Percentiles rank a stretch among this genome's conserved stretches.
Conservation (phyloP, 1,140 invertebrate species). For the Zaprionus vittiger region DNA sequence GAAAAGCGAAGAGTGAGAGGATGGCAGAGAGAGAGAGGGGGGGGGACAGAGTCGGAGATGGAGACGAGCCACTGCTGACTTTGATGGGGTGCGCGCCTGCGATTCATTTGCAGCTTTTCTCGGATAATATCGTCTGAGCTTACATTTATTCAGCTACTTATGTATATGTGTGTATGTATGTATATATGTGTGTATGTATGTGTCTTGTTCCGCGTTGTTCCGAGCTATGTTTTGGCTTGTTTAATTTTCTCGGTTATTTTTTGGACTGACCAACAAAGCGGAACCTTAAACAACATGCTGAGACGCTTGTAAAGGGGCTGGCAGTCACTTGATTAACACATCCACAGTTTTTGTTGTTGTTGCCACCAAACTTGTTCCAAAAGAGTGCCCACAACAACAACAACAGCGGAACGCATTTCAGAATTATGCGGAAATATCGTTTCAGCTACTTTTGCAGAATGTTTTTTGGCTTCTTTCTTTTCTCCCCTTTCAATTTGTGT, state of each 20-base stretch:
- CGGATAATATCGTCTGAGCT: conserved; percentile 58
- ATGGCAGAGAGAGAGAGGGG: not conserved
- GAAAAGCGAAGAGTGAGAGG: not conserved
- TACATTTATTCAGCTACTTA: conserved; percentile 41
- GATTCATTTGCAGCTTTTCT: conserved; percentile 65
- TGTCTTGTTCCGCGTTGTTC: conserved; percentile 67
- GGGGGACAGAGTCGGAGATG: not conserved
- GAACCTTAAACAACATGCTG: conserved; percentile 60
- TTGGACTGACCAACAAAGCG: conserved; percentile 66
- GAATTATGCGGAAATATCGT: conserved; percentile 76
- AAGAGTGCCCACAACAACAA: conserved; percentile 23
- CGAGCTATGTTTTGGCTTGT: conserved; percentile 42
- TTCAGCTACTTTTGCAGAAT: conserved; percentile 48
- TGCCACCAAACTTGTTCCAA: conserved; percentile 68
- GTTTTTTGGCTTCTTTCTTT: conserved; percentile 43
- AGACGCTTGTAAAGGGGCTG: conserved; percentile 42
- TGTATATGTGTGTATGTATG: not conserved
- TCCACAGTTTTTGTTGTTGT: conserved; percentile 25
- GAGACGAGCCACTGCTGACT: conserved; percentile 39
- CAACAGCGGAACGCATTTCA: conserved; percentile 43
- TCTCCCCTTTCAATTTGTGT: conserved; percentile 31
- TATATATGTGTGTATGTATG: not conserved
- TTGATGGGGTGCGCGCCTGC: conserved; percentile 43
- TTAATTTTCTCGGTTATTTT: conserved; percentile 44
- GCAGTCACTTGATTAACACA: conserved; percentile 63